These are phyloP conservation scores for Aplochiton taeniatus DNA, from an alignment of 2,797 vertebrate species.

Conservation along the genomic window DNA sequence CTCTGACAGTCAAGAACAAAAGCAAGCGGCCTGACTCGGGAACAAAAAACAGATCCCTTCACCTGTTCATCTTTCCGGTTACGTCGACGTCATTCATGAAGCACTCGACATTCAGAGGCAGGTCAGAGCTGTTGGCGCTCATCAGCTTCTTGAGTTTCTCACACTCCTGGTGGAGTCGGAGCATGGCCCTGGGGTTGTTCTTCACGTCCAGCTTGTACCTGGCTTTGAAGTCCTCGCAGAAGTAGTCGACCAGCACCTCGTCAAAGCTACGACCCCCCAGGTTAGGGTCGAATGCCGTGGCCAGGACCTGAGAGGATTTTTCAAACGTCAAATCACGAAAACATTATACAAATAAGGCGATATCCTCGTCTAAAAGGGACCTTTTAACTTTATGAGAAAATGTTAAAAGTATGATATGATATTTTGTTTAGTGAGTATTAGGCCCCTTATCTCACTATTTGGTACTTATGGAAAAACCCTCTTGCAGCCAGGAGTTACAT, in stretches of 20 bases:
- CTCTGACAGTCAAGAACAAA: background rate
- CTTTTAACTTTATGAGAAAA: background rate
- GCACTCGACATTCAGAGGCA: conserved; percentile 96
- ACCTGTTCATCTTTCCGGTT: conserved; percentile 93
- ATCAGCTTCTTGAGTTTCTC: conserved; percentile 97
- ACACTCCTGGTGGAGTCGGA: conserved; percentile 93
- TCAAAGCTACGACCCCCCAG: conserved; percentile 94
- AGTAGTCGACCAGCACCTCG: conserved; percentile 88
- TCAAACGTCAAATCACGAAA: too few relatives aligned
- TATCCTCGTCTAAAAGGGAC: background rate
- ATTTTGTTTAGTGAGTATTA: too few relatives aligned
- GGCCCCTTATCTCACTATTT: too few relatives aligned
- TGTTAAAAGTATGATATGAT: too few relatives aligned
- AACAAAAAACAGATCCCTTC: background rate
- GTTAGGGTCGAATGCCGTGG: conserved; percentile 87
- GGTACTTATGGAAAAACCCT: too few relatives aligned
- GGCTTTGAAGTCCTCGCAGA: conserved; percentile 91
- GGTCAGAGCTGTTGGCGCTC: conserved; percentile 95
- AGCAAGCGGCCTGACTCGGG: background rate
- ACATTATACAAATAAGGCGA: background rate
- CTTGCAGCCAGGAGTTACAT: too few relatives aligned
- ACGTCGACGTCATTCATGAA: conserved; percentile 99
- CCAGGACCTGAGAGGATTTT: conserved; percentile 80
- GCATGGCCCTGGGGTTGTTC: conserved; percentile 88
- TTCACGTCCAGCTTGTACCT: conserved; percentile 95